These are phyloP conservation scores for Nibea albiflora DNA, from an alignment of 2,113 vertebrate genomes.

Conservation along the genomic window DNA sequence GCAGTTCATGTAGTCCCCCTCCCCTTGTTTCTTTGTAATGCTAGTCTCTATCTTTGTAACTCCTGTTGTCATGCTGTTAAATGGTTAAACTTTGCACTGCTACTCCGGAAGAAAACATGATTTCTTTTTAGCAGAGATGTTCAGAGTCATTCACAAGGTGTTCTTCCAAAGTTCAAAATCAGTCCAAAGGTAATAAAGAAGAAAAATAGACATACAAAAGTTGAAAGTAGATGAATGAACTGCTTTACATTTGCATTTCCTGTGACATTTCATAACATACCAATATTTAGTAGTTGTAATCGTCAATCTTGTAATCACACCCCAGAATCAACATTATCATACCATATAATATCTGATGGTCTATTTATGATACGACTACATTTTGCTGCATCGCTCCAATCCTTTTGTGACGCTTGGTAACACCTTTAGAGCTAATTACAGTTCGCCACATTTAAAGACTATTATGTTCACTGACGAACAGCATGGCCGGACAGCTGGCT, in stretches of 20 bases:
- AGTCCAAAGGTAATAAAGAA: background rate
- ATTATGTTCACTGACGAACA: background rate
- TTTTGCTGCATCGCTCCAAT: too few species aligned
- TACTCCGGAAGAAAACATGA: too few species aligned
- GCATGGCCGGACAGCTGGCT: background rate
- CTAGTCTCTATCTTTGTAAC: background rate
- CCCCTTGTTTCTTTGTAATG: background rate
- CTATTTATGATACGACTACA: too few species aligned
- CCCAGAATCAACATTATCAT: background rate
- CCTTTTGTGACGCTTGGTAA: background rate
- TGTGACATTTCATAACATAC: background rate
- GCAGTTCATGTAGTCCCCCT: background rate
- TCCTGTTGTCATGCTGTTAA: background rate
- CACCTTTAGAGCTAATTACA: background rate
- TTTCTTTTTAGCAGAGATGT: background rate
- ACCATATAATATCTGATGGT: background rate
- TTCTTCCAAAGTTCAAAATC: too few species aligned
- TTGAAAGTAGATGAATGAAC: too few species aligned
- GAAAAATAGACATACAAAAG: too few species aligned
- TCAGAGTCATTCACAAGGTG: background rate
- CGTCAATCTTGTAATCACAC: too few species aligned
- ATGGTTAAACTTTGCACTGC: background rate
- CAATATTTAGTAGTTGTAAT: background rate
- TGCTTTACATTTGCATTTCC: background rate
- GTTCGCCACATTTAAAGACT: background rate